Percentiles rank a stretch among this genome's conserved stretches.
phyloP scores from a whole-genome alignment of 1,140 invertebrate species.

The Aphelenchoides fujianensis region DNA sequence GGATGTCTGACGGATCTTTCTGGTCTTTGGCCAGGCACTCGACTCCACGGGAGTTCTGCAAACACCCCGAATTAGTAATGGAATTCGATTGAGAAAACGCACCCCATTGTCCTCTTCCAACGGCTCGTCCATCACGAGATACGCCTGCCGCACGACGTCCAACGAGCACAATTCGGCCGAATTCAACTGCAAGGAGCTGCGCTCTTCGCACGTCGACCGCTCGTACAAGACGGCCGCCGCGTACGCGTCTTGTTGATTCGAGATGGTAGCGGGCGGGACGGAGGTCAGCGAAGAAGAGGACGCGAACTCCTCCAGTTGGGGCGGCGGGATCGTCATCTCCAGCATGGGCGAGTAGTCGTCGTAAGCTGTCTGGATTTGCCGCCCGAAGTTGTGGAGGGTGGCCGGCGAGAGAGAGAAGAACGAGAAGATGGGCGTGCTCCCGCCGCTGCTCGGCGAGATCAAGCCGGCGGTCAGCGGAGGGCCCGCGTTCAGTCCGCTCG shows the following conservation, averaged over 20 bases:
- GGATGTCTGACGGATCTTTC: conserved; percentile 50
- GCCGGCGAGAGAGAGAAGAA: neutral
- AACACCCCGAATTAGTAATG: neutral
- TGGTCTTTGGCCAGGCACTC: conserved; percentile 29
- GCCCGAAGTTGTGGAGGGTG: neutral
- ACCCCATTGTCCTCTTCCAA: conserved; percentile 8
- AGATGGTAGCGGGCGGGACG: too few relatives aligned
- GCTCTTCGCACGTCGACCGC: conserved; percentile 21
- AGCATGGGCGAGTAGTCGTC: neutral
- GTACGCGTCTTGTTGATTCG: too few relatives aligned
- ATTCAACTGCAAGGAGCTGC: conserved; percentile 44
- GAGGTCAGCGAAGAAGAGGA: too few relatives aligned
- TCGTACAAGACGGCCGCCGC: too few relatives aligned
- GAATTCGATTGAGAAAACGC: neutral
- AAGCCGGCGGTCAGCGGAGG: neutral
- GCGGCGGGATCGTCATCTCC: too few relatives aligned
- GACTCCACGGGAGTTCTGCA: neutral
- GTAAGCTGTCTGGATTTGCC: neutral
- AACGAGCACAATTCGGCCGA: conserved; percentile 39
- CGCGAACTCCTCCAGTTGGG: too few relatives aligned
- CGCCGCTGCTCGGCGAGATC: neutral
- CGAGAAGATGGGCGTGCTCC: neutral
- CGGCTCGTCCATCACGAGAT: conserved; percentile 46
- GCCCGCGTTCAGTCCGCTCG: neutral
- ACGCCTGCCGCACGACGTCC: conserved; percentile 45